Base-by-base conservation (phyloP, 2,113 vertebrate genomes). In the Tretioscincus oriximinensis region DNA sequence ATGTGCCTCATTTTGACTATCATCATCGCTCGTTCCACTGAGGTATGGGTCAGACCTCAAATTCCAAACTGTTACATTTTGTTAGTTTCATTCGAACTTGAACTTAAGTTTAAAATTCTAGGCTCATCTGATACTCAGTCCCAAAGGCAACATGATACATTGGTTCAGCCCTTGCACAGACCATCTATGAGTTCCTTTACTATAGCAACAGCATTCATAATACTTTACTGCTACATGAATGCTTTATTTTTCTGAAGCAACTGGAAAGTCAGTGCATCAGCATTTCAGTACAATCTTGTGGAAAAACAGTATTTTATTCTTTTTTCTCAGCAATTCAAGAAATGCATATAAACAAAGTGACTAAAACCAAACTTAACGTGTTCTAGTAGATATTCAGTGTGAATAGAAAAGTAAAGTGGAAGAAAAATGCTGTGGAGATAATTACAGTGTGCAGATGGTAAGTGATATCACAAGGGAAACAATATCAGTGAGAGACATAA, bases 391-490 rank as follows among this genome's bases (percentile, higher is more conserved):
- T 11, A 35, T 71, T 22, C 72, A 41, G 41, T 49, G 10, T 73
- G 51, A 73, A 69, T 75, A 2, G 4, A 84, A 11, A 63, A 41
- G 73, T 64, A 76, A 76, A 47, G 68, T 1, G 49, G 73, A 7
- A 68, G 8, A 1, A 71, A 85, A 74, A 73, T 82, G 7, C 4
- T 78, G 60, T 20, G 83, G 82, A 60, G 24, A 68, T 66, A 83
- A 87, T 89, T 90, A 87, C 5, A 77, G 4, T 24, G 4, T 71
- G 1, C 47, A 85, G 10, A 84, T 68, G 24, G 21, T 12, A 14
- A 81, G 79, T 68, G 1, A 69, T 83, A 63, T 85, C 84, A 76
- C 29, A 87, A 89, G 66, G 3, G 12, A 18, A 58, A 51, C 77
- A 22, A 16, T 80, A 69, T 82, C 54, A 82, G 26, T 2, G 22